Evolutionary conservation across 64 coral and sea anemone species (phyloP), one percentile per base, ranked within the genome.

Genomic region (Hydrozoanthus tunicans): DNA sequence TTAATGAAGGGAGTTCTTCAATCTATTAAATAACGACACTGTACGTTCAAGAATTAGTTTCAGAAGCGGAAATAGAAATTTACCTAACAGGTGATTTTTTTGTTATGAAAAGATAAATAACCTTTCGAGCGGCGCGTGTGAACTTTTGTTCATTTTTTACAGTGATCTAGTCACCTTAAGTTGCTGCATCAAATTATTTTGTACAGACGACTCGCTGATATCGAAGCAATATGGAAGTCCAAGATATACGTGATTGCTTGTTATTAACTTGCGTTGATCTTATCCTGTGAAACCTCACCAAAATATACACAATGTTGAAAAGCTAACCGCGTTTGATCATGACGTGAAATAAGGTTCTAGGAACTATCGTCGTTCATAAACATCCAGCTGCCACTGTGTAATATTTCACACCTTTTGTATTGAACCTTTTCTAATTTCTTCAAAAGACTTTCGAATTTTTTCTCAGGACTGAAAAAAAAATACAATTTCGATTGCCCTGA

Each of bases 1-100:
- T 86, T 86, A 86, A 86, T 86, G 67, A 86, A 73, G n/a, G 67
- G 10, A 59, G 54, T 73, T 86, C 68, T 59, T 57, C 67, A 43
- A 73, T 65, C 82, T 86, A 86, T 86, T 58, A 59, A 86, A 73
- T 86, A 86, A 86, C 83, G 83, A 73, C 53, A 73, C 68, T 86
- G 56, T 86, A 73, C 67, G 57, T 73, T 71, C 56, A 56, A 73
- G 83, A 86, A 86, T 86, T 86, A 86, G 67, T 86, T 86, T 73
- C 83, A 58, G 23, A 70, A 73, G 59, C 83, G 83, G 83, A 86
- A 86, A 74, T 86, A 58, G 83, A 86, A 86, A 72, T 74, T 86
- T 86, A 71, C 11, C 26, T 54, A 73, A 68, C 83, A 86, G 83
- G 83, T 86, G 83, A 86, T 5, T 73, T 73, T 53, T 56, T 70